Evolutionary conservation across 2,888 invertebrate species (phyloP).

Genomic region (Heliconius aoede): DNA sequence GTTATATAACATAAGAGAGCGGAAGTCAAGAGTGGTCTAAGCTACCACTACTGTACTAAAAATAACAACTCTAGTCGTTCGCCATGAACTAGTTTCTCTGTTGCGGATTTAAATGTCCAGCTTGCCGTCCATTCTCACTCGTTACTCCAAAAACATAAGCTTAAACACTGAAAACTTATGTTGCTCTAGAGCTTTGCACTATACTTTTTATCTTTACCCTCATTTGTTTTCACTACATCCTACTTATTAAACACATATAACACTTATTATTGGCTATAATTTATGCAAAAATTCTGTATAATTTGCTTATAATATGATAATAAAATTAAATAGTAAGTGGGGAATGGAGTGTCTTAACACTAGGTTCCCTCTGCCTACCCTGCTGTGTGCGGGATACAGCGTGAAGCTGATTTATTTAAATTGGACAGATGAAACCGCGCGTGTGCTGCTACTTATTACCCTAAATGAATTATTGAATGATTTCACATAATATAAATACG

Average conservation of each 20-base stretch:
- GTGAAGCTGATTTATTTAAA: too few relatives aligned
- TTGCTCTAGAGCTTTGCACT: not conserved
- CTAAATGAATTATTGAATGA: not conserved
- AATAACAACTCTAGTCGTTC: constrained; percentile 31
- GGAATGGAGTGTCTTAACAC: too few relatives aligned
- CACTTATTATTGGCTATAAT: too few relatives aligned
- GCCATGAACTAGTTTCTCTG: constrained; percentile 37
- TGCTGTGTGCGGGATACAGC: too few relatives aligned
- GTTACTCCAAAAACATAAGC: constrained; percentile 6
- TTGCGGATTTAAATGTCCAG: constrained; percentile 27
- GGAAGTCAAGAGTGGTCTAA: constrained; percentile 20
- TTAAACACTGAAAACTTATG: not conserved
- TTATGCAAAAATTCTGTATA: not conserved
- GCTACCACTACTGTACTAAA: constrained; percentile 20
- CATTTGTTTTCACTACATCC: not conserved
- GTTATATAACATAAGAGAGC: constrained; percentile 16
- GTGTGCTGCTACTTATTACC: not conserved
- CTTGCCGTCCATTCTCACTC: constrained; percentile 8
- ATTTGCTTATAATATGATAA: not conserved
- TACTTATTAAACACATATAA: not conserved
- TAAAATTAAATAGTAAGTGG: too few relatives aligned
- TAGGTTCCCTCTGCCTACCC: too few relatives aligned
- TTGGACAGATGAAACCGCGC: not conserved
- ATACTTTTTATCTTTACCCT: not conserved
- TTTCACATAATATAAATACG: not conserved